phyloP scores from a whole-genome alignment of 53 echinoderm and acorn worm genomes.

The Astropecten irregularis region DNA sequence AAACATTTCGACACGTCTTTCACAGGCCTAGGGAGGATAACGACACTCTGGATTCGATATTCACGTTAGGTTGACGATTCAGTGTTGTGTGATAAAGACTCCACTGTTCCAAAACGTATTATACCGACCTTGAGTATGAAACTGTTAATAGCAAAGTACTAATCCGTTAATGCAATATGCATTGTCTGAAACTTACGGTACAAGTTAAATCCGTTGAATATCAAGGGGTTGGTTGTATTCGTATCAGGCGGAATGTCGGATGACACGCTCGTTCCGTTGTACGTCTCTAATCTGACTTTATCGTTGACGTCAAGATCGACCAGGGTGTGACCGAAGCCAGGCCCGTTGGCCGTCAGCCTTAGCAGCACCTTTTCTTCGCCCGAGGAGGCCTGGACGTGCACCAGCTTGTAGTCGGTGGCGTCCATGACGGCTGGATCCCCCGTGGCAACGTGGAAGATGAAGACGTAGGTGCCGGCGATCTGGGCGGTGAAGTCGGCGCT shows the following conservation, averaged over 20 bases:
- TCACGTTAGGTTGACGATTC: no score
- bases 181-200: slow-evolving; percentile 56
- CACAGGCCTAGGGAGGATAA: no score
- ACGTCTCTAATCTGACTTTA: background rate
- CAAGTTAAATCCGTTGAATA: slow-evolving; percentile 29
- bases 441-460: slow-evolving; percentile 5
- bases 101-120: no score
- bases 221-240: background rate
- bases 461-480: slow-evolving; percentile 8
- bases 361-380: background rate
- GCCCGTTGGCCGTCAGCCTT: background rate
- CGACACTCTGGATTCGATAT: no score
- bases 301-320: background rate
- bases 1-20: no score
- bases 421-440: background rate
- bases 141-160: no score
- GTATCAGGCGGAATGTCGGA: background rate
- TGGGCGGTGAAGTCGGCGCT: background rate
- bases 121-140: no score
- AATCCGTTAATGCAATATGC: no score
- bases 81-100: no score
- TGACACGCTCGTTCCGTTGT: background rate
- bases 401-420: background rate
- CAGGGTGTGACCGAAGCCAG: slow-evolving; percentile 4
- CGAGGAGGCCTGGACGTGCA: background rate